phyloP scores from a whole-genome alignment of 37 sponge, comb jelly and placozoan genomes.

The Hexactinellida sp. region DNA sequence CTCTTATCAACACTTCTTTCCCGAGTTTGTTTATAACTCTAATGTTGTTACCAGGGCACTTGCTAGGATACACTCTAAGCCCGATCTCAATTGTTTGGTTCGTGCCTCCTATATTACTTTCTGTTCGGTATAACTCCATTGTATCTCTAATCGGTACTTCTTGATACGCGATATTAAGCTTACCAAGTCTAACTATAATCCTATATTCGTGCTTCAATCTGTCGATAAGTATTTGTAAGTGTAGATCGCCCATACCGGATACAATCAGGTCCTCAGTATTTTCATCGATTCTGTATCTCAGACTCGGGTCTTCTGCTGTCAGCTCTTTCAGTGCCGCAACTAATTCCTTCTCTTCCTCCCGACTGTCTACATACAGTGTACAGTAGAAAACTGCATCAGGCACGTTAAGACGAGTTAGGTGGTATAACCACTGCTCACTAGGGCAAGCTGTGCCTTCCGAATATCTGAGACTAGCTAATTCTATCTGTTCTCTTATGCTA shows the following conservation, averaged over 20 bases:
- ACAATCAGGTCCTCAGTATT: constrained; percentile 69
- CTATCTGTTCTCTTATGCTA: not conserved
- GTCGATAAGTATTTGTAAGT: constrained; percentile 65
- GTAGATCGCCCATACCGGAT: constrained; percentile 96
- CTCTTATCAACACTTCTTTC: not conserved
- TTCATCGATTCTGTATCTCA: constrained; percentile 50
- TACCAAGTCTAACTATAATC: constrained; percentile 52
- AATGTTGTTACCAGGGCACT: not conserved
- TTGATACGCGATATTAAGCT: constrained; percentile 69
- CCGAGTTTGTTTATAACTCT: not conserved
- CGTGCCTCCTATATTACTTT: not conserved
- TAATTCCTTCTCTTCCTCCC: constrained; percentile 67
- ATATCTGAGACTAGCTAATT: not conserved
- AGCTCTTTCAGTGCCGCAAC: constrained; percentile 61
- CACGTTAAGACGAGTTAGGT: constrained; percentile 16
- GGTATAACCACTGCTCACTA: not conserved
- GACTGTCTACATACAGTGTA: constrained; percentile 58
- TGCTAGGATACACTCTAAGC: not conserved
- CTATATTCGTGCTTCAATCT: constrained; percentile 49
- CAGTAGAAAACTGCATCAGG: constrained; percentile 93
- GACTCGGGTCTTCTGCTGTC: constrained; percentile 76
- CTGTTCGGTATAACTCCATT: not conserved
- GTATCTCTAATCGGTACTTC: constrained; percentile 37
- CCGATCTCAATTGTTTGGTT: not conserved
- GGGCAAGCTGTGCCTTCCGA: not conserved